Conservation (phyloP, 1,140 invertebrate species). For the Pogonus chalceus region DNA sequence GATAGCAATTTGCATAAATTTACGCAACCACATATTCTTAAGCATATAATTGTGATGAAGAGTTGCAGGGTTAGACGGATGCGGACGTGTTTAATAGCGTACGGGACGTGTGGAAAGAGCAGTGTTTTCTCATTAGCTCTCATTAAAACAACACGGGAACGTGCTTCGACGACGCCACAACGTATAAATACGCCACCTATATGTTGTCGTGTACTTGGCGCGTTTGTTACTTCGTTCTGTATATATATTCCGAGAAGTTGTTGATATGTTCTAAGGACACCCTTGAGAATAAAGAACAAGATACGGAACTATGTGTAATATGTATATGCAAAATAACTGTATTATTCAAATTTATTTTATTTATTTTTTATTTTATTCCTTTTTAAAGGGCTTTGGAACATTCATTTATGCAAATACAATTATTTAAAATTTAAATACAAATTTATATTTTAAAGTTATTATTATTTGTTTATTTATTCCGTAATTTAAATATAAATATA, state of each 20-base stretch:
- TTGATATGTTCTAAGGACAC: background rate
- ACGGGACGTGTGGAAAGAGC: background rate
- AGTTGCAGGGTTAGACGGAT: background rate
- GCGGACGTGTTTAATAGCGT: background rate
- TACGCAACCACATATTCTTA: no score
- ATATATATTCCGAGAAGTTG: background rate
- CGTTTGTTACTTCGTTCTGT: background rate
- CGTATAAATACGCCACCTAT: background rate
- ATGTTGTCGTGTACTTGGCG: background rate
- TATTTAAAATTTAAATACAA: no score
- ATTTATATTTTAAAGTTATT: no score
- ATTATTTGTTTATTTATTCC: no score
- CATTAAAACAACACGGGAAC: slow-evolving; percentile 4
- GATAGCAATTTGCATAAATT: no score
- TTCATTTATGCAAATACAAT: background rate
- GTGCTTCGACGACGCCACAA: background rate
- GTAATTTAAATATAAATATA: no score
- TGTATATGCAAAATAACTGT: background rate
- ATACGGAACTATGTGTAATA: no score
- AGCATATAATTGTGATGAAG: background rate
- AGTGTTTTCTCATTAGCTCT: slow-evolving; percentile 4
- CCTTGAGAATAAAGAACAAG: background rate
- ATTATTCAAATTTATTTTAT: background rate
- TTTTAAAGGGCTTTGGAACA: background rate
- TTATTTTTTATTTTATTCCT: background rate